These are phyloP conservation scores for Euschistus heros DNA, from an alignment of 1,140 invertebrate species.

Conservation along the genomic window DNA sequence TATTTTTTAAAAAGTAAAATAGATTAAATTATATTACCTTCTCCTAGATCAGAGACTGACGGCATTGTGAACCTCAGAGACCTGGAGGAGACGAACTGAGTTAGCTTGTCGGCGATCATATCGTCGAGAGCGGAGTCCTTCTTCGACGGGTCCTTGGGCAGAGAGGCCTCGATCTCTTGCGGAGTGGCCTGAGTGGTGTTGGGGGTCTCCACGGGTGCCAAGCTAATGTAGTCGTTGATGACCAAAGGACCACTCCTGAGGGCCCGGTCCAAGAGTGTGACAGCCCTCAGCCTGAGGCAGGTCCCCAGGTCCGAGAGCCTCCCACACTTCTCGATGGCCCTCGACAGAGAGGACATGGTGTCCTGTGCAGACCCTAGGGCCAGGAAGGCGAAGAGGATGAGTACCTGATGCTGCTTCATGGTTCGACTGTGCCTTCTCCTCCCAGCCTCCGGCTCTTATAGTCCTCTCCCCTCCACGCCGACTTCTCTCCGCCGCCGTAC, in stretches of 20 bases:
- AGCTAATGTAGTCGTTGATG: conserved; percentile 54
- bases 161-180: conserved; percentile 49
- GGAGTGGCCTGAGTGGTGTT: conserved; percentile 10
- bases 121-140: conserved; percentile 19
- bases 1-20: too few species aligned
- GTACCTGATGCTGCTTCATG: too few species aligned
- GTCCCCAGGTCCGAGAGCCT: conserved; percentile 47
- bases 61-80: conserved; percentile 15
- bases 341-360: conserved; percentile 36
- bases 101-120: conserved; percentile 19
- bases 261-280: conserved; percentile 57
- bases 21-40: conserved; percentile 20
- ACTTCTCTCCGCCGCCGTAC: too few species aligned
- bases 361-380: too few species aligned
- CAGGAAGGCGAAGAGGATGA: too few species aligned
- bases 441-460: too few species aligned
- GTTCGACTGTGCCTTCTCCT: too few species aligned
- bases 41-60: conserved; percentile 12
- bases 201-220: conserved; percentile 47
- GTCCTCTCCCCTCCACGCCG: too few species aligned
- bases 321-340: conserved; percentile 61
- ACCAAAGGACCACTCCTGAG: conserved; percentile 38
- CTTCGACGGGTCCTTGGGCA: conserved; percentile 38
- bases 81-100: conserved; percentile 14
- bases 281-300: conserved; percentile 63